A percentile compares a stretch with the other conserved stretches of the same genome.
Conservation (phyloP, 2,113 vertebrate genomes). For the Archocentrus centrarchus region DNA sequence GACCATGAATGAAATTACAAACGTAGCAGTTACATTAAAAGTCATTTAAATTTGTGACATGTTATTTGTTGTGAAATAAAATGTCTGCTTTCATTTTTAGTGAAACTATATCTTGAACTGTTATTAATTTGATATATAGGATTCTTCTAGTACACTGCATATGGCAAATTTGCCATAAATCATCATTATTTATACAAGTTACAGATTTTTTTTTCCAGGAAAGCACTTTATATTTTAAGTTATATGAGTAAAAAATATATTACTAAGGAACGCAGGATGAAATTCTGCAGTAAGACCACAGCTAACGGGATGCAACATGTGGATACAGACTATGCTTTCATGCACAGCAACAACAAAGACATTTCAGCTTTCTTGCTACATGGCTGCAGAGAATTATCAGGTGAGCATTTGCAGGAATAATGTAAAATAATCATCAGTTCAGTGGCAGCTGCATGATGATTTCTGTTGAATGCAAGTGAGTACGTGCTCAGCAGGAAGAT, state of each 20-base stretch:
- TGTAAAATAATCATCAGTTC: neutral
- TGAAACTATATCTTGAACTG: neutral
- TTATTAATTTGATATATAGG: neutral
- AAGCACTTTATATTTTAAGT: neutral
- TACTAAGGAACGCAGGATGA: neutral
- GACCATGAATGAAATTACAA: neutral
- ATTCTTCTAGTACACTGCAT: neutral
- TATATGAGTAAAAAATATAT: neutral
- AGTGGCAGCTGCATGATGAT: neutral
- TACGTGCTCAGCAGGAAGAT: neutral
- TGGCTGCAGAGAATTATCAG: neutral
- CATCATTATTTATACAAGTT: neutral
- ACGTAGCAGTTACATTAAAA: neutral
- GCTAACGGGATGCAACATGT: neutral
- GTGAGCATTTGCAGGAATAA: neutral
- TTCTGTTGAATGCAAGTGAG: neutral
- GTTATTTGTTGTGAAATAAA: neutral
- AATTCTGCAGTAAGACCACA: neutral
- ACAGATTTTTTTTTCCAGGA: neutral
- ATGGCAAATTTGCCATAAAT: too few relatives aligned
- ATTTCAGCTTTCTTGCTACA: neutral
- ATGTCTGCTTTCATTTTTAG: neutral
- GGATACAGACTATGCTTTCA: neutral
- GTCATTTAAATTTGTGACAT: neutral
- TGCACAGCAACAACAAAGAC: neutral